Conservation (phyloP, 2,113 vertebrate genomes). For the Pteruthius melanotis region DNA sequence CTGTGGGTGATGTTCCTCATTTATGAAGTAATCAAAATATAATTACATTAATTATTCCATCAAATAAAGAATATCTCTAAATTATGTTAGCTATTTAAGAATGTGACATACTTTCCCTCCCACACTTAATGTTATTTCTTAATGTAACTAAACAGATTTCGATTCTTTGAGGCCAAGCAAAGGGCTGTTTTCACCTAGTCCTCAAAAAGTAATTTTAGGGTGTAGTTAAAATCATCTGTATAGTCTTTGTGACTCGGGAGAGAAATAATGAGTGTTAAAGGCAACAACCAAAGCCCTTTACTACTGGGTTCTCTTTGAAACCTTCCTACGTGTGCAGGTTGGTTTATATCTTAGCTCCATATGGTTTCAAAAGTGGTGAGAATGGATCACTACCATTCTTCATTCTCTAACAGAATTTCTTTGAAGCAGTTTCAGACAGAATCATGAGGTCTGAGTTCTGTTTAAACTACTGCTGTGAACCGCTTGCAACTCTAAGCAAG, state of each 20-base stretch:
- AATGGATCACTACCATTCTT: not conserved
- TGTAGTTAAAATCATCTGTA: not conserved
- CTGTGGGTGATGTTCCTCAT: not conserved
- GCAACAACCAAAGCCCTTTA: not conserved
- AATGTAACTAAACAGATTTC: not conserved
- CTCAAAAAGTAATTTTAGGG: not conserved
- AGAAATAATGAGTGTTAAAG: not conserved
- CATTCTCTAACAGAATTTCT: not conserved
- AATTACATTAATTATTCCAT: not conserved
- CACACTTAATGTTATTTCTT: not conserved
- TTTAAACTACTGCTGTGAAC: not conserved
- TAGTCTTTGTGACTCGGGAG: not conserved
- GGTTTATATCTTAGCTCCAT: not conserved
- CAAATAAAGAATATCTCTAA: not conserved
- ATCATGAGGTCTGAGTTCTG: not conserved
- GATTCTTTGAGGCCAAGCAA: not conserved
- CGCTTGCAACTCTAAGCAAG: not conserved
- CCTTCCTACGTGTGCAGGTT: accelerated
- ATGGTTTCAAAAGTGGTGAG: not conserved
- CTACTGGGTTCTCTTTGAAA: not conserved
- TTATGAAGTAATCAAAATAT: constrained; percentile 19
- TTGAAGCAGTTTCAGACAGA: not conserved
- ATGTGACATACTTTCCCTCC: not conserved
- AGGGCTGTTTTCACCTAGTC: not conserved
- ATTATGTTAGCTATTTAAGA: not conserved